Evolutionary conservation across 2,797 vertebrate species (phyloP), one percentile per base, ranked within the genome.

Genomic region (Pogonophryne albipinna): DNA sequence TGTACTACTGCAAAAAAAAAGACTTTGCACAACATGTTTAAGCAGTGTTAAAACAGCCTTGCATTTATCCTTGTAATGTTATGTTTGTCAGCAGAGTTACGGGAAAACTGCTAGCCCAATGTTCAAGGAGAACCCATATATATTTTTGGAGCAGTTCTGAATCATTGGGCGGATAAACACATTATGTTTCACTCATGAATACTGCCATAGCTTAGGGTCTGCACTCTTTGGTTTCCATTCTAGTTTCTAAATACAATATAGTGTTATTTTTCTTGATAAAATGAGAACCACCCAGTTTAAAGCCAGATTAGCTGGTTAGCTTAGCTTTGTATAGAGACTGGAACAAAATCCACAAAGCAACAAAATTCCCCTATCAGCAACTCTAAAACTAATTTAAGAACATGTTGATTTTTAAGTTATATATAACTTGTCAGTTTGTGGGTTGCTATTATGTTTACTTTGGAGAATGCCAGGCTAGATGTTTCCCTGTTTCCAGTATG

Each of bases 1-100:
- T 11, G 4, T 71, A 56, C 71, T 57, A 15, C 68, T n/a, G 77
- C 50, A 74, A 52, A 86, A 45, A 45, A 78, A 76, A 80, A 66
- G 9, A 64, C 67, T 68, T 71, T 31, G 46, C 46, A 67, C 60
- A 12, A 42, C 62, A 47, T 55, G 60, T 38, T 45, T 1, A 68
- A 79, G 60, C 27, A 16, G 38, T 15, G 50, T 60, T 58, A 17
- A 63, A 23, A 63, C 65, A 57, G 34, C 10, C 1, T n/a, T 71
- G 42, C 12, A 58, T 73, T 61, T 72, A 51, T 75, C 44, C 65
- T 34, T 34, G 5, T 6, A 6, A 8, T 34, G 5, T 34, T 34
- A 8, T 34, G 34, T 34, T 34, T 27, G 3, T 27, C 27, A 27
- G 27, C 27, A 27, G 27, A 27, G 27, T 27, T 27, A 27, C 27